Percentiles rank a stretch among this genome's conserved stretches.
Conservation (phyloP, 1,140 invertebrate species). For the Holotrichia oblita region DNA sequence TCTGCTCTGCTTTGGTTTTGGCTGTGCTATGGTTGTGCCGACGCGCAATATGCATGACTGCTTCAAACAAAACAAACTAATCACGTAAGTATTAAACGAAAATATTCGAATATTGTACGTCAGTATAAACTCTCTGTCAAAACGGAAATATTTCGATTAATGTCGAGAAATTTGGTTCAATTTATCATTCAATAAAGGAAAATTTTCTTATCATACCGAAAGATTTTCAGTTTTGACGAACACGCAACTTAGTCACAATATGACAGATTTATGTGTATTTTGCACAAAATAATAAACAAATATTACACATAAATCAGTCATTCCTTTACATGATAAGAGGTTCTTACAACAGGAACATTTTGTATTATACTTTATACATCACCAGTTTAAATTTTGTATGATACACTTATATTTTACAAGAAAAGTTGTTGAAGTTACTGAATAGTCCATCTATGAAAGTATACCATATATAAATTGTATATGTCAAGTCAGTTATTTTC, state of each 20-base stretch:
- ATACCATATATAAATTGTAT: neutral
- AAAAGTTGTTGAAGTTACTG: neutral
- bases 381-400: conserved; percentile 29
- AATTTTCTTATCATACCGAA: neutral
- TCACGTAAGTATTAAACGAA: conserved; percentile 76
- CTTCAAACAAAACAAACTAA: conserved; percentile 69
- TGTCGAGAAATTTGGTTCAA: no score
- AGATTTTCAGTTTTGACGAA: neutral
- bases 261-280: neutral
- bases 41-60: conserved; percentile 71
- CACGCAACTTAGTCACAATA: neutral
- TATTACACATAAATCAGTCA: neutral
- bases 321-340: conserved; percentile 11
- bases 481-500: no score
- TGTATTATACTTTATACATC: conserved; percentile 15
- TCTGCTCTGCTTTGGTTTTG: conserved; percentile 80
- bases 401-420: conserved; percentile 16
- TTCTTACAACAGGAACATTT: conserved; percentile 21
- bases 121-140: conserved; percentile 17
- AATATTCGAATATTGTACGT: conserved; percentile 24
- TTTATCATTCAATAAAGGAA: neutral
- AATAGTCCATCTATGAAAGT: neutral
- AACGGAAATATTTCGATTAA: neutral
- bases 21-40: conserved; percentile 72
- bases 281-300: neutral